These are phyloP conservation scores for Cerastis rubricosa DNA, from an alignment of 2,888 invertebrate species.

Conservation along the genomic window DNA sequence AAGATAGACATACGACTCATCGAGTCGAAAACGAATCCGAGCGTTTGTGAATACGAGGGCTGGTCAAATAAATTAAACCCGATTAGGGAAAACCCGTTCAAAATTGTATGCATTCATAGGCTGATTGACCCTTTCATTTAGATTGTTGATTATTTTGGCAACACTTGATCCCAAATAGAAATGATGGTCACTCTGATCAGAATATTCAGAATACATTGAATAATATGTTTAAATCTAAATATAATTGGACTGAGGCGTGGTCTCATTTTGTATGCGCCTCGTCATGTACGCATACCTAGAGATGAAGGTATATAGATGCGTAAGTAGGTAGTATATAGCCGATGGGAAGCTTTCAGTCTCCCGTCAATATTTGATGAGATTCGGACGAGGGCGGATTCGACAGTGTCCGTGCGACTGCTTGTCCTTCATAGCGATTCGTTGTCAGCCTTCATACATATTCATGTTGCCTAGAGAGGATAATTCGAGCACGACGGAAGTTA, in stretches of 20 bases:
- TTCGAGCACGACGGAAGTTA: slow-evolving; percentile 30
- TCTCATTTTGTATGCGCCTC: slow-evolving; percentile 80
- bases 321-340: slow-evolving; percentile 39
- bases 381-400: slow-evolving; percentile 78
- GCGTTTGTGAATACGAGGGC: too few species aligned
- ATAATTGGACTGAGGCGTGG: slow-evolving; percentile 69
- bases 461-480: slow-evolving; percentile 53
- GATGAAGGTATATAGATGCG: slow-evolving; percentile 65
- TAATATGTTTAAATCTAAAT: slow-evolving; percentile 60
- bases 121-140: slow-evolving; percentile 42
- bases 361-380: slow-evolving; percentile 88
- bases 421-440: slow-evolving; percentile 61
- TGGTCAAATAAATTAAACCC: slow-evolving; percentile 38
- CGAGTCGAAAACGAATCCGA: too few species aligned
- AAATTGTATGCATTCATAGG: slow-evolving; percentile 41
- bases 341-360: slow-evolving; percentile 80
- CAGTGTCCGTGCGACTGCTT: slow-evolving; percentile 66
- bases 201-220: slow-evolving; percentile 63
- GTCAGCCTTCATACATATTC: slow-evolving; percentile 65
- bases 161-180: slow-evolving; percentile 45
- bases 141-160: slow-evolving; percentile 35
- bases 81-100: slow-evolving; percentile 12
- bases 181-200: slow-evolving; percentile 58
- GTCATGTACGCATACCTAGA: slow-evolving; percentile 69
- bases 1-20: too few species aligned